These are phyloP conservation scores for Hydractinia echinata DNA, from an alignment of 30 jellyfish, hydroid and myxozoan genomes.

Conservation along the genomic window DNA sequence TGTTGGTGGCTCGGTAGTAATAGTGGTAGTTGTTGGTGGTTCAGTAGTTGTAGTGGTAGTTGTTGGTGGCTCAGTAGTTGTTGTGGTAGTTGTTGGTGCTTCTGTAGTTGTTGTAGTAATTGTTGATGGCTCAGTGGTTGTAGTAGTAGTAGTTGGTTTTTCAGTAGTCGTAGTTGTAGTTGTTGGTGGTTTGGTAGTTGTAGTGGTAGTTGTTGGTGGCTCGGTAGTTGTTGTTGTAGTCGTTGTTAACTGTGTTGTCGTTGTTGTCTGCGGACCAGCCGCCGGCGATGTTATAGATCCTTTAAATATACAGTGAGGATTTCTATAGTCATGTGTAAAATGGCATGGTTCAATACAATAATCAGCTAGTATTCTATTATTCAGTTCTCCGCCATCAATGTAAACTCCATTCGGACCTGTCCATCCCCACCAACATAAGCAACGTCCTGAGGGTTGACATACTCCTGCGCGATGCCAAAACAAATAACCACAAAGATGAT, in stretches of 20 bases:
- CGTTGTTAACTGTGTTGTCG: not conserved
- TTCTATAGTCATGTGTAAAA: conserved; percentile 34
- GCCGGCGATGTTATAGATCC: not conserved
- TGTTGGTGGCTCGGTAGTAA: not conserved
- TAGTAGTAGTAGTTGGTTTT: not conserved
- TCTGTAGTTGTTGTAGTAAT: conserved; percentile 12
- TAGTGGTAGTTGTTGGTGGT: not conserved
- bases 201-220: conserved; percentile 18
- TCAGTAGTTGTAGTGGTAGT: conserved; percentile 1
- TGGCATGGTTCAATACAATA: conserved; percentile 41
- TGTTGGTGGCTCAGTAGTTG: not conserved
- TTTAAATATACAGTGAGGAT: conserved; percentile 24
- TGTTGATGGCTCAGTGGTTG: not conserved
- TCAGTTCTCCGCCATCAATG: conserved; percentile 21
- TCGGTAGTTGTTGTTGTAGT: conserved; percentile 1
- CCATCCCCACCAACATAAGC: conserved; percentile 72
- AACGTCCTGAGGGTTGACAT: conserved; percentile 47
- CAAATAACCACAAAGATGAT: conserved; percentile 39
- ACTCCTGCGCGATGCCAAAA: conserved; percentile 46
- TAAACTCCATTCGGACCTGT: conserved; percentile 53
- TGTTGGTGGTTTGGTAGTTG: conserved; percentile 5
- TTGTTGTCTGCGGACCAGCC: not conserved
- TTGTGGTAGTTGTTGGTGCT: conserved; percentile 2
- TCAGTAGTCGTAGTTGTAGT: conserved; percentile 16
- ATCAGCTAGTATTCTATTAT: conserved; percentile 40